Evolutionary conservation across 2,888 invertebrate genomes (phyloP).

Genomic region (Phaedon cochleariae): DNA sequence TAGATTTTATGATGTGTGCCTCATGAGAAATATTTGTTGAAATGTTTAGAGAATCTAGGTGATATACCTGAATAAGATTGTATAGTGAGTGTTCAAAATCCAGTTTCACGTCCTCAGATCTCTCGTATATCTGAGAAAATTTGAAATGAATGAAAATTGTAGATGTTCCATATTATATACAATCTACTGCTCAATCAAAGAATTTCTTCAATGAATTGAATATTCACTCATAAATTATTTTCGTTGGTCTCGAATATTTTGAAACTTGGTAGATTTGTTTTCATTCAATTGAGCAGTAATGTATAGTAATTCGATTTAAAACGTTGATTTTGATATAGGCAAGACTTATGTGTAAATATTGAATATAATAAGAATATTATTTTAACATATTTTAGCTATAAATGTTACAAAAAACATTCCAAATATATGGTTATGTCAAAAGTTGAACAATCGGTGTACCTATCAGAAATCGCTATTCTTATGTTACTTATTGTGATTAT

Average conservation of each 20-base stretch:
- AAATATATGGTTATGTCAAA: not conserved
- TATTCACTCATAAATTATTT: too few relatives aligned
- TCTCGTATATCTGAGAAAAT: not conserved
- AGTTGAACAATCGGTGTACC: not conserved
- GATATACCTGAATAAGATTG: not conserved
- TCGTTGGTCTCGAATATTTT: too few relatives aligned
- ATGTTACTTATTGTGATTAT: too few relatives aligned
- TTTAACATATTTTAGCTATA: constrained; percentile 2
- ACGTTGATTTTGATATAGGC: not conserved
- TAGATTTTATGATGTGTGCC: constrained; percentile 28
- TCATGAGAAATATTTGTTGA: constrained; percentile 28
- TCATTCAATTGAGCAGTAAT: too few relatives aligned
- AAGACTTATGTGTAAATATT: not conserved
- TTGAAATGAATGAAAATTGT: too few relatives aligned
- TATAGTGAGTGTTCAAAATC: not conserved
- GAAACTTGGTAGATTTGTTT: too few relatives aligned
- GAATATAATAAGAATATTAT: not conserved
- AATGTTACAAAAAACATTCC: not conserved
- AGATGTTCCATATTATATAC: too few relatives aligned
- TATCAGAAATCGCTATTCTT: not conserved
- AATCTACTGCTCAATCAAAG: too few relatives aligned
- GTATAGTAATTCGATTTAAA: too few relatives aligned
- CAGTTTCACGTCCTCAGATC: not conserved
- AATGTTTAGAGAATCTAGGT: constrained; percentile 24
- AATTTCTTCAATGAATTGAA: too few relatives aligned